Conservation (phyloP, 2,797 vertebrate genomes). For the Knipowitschia caucasica region DNA sequence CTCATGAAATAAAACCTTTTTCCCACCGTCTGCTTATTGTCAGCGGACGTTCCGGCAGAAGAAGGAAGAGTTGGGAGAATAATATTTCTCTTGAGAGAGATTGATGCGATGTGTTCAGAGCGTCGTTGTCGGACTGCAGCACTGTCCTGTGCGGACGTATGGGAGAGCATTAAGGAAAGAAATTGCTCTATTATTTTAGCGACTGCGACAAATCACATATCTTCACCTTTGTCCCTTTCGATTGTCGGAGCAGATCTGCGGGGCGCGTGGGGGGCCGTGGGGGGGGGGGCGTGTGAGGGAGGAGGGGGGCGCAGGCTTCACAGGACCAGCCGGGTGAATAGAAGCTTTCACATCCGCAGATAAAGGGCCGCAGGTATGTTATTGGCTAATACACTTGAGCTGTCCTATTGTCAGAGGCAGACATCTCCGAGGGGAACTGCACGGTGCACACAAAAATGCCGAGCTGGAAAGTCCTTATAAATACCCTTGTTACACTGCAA, state of each 20-base stretch:
- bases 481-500: too few relatives aligned
- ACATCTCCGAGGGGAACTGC: constrained; percentile 29
- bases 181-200: constrained; percentile 75
- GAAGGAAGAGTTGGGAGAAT: constrained; percentile 46
- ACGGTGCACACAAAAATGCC: constrained; percentile 14
- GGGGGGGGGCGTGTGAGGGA: too few relatives aligned
- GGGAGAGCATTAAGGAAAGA: constrained; percentile 67
- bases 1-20: constrained; percentile 48
- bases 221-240: constrained; percentile 66
- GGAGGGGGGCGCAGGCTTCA: constrained; percentile 43
- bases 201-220: constrained; percentile 73
- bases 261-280: constrained; percentile 47
- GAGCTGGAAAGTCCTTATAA: too few relatives aligned
- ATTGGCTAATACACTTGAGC: constrained; percentile 55
- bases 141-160: constrained; percentile 42
- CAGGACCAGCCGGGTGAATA: constrained; percentile 56
- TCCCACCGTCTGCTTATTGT: constrained; percentile 42
- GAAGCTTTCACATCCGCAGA: constrained; percentile 58
- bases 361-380: constrained; percentile 60
- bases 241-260: constrained; percentile 61
- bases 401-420: constrained; percentile 36
- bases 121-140: constrained; percentile 72
- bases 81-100: constrained; percentile 75
- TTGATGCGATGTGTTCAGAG: constrained; percentile 74
- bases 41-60: constrained; percentile 15